Evolutionary conservation across 2,113 vertebrate species (phyloP), one percentile per base, ranked within the genome.

Genomic region (Erythrocercus mccallii): DNA sequence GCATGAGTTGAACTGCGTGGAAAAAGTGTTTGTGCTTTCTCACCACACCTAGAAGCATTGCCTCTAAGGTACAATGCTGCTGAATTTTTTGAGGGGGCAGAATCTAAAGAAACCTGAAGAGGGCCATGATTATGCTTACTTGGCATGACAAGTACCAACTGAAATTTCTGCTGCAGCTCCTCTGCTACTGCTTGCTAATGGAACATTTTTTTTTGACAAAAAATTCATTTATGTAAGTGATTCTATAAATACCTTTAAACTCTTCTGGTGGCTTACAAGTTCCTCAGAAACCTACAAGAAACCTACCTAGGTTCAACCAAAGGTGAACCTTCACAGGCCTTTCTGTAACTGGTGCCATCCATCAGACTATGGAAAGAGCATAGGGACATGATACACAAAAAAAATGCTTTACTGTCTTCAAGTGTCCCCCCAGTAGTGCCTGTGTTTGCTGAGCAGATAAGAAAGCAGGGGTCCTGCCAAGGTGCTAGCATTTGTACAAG

Each of bases 1-100:
- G 94, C 64, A 60, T 60, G 38, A 94, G 71, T 45, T 94, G 89
- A 91, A 92, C 89, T 89, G 87, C 15, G 70, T 85, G 89, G 86
- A 88, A 81, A 48, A 91, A 68, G 68, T 81, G 89, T 91, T 95
- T 90, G 33, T 70, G 42, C 28, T 95, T 95, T 95, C 81, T 91
- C 66, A 87, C 61, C 84, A 65, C 53, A 93, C 56, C 76, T 92
- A 86, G 64, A 83, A 81, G 25, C 13, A 81, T 65, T 84, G 20
- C 81, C 82, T 45, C 35, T 94, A 85, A 80, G 38, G 48, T 92
- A 91, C 42, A 92, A 82, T 31, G 38, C 22, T 92, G 45, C 25
- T 69, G 58, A 60, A 10, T 48, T 48, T 60, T 91, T 44, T 91
- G 81, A 91, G 83, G 58, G 7, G 45, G n/a, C 17, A 91, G 70